Conservation (phyloP, 1,140 invertebrate genomes). For the Anagrus nilaparvatae region DNA sequence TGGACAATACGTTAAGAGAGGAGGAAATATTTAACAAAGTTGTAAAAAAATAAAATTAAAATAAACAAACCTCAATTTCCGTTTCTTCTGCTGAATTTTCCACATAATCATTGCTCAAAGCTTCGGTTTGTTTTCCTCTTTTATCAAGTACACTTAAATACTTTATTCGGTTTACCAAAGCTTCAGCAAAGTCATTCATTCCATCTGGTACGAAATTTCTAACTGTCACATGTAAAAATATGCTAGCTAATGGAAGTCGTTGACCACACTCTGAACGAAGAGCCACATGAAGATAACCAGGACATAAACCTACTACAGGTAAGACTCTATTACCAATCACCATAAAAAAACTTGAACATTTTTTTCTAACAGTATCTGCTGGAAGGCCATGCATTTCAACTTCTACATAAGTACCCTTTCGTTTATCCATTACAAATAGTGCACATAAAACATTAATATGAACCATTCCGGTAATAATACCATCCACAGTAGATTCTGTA, state of each 20-base stretch:
- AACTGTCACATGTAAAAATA: constrained; percentile 88
- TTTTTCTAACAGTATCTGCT: constrained; percentile 94
- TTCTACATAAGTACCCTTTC: constrained; percentile 94
- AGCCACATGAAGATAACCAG: constrained; percentile 83
- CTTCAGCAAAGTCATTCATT: constrained; percentile 88
- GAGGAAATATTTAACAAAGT: constrained; percentile 3
- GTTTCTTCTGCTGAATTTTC: constrained; percentile 44
- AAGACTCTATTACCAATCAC: constrained; percentile 93
- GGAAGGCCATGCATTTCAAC: constrained; percentile 99
- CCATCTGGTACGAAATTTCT: constrained; percentile 97
- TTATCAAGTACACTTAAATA: constrained; percentile 92
- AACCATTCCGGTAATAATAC: constrained; percentile 95
- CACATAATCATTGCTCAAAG: constrained; percentile 73
- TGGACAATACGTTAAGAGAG: constrained; percentile 2
- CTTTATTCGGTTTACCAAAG: constrained; percentile 93
- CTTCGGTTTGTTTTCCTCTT: constrained; percentile 78
- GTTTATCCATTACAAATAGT: constrained; percentile 93
- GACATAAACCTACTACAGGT: constrained; percentile 90
- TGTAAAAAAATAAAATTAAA: constrained; percentile 4
- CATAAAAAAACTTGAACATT: too few species aligned
- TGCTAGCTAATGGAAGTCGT: constrained; percentile 74
- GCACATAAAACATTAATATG: constrained; percentile 81
- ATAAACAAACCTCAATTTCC: constrained; percentile 34
- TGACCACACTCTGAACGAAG: constrained; percentile 90
- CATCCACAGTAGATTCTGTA: constrained; percentile 97